Base-by-base conservation (phyloP, 1,140 invertebrate species). In the Cyclina sinensis region DNA sequence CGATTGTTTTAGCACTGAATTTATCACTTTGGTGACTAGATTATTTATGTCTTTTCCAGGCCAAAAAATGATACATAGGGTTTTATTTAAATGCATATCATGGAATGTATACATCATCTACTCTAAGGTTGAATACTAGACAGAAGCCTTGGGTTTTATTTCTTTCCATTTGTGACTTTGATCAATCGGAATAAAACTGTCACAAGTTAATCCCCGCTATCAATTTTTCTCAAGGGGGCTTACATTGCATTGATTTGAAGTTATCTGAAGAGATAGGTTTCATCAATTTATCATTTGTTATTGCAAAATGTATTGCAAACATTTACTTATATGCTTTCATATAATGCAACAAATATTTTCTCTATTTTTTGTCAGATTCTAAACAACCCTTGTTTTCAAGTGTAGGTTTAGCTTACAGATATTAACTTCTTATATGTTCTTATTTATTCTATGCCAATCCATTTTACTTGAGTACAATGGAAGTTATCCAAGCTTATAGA, bases 181-280 rank as follows among this genome's bases (percentile, higher is more conserved):
- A 76, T 76, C 73, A 76, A 76, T 76, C 24, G 73, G 73, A 48
- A 76, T 48, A 9, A 48, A 76, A 51, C 73, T 76, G 73, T 76
- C 73, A 27, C n/a, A 76, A 76, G 73, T 76, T 76, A 76, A 76
- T 76, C 73, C 21, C 2, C 1, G n/a, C 73, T 76, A 76, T 76
- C 73, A 76, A 76, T 76, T 51, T 76, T 27, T 76, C 73, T 76
- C 24, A 46, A 48, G 39, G 21, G n/a, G 43, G 73, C 39, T 76
- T 76, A 51, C 35, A 27, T 16, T 16, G 24, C 46, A 76, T 76
- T 76, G 73, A 76, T 76, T 70, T 51, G 39, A 48, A 18, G 73
- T 21, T 76, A 51, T 70, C 65, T 70, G 0, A 27, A 70, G 1
- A 27, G 65, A 35, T 27, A 37, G 65, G 21, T 70, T 9, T 37